Base-by-base conservation (phyloP, 35 echinoderm and acorn worm genomes). In the Anneissia japonica region DNA sequence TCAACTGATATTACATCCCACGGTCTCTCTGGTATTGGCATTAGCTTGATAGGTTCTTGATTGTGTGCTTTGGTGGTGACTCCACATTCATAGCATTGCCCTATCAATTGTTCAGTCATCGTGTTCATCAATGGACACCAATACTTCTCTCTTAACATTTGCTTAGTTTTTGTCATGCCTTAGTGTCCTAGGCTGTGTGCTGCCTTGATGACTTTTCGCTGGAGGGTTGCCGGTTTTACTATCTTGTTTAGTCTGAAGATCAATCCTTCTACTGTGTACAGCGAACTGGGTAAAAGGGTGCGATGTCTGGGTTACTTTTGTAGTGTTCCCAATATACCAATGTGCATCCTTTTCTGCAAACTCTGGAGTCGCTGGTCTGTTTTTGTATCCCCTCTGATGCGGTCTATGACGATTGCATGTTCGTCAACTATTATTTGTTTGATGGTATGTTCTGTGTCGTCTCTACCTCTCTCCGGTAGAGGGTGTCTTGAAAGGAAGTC, bases 401-500 rank as follows among this genome's bases (percentile, higher is more conserved):
- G 31, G 0, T 86, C 79, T 33, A 91, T 78, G 5, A 86, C 77
- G 41, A 81, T 78, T 73, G 89, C 82, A 36, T 86, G 89, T 39
- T 91, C 77, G 21, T 79, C 84, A 26, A 83, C 46, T 33, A 91
- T 26, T 16, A 79, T 84, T 79, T 85, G 72, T 33, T 86, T 89
- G 36, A 93, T 85, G 32, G 83, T 55, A 45, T 34, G 0, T 74
- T 93, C 91, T 80, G 91, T 93, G 26, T 74, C 56, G 31, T 93
- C 83, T 26, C 30, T 85, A 16, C 75, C 51, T 81, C n/a, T 38
- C 45, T 85, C 86, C 34, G 86, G 39, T 43, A 89, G 21, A 33
- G 91, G 91, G 39, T 93, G 86, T 93, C 87, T 89, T 1, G 87
- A 93, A 4, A 89, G 74, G 43, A 76, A 93, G 46, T 89, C 83